phyloP scores from a whole-genome alignment of 2,113 vertebrate species.

The Ammodytes marinus region DNA sequence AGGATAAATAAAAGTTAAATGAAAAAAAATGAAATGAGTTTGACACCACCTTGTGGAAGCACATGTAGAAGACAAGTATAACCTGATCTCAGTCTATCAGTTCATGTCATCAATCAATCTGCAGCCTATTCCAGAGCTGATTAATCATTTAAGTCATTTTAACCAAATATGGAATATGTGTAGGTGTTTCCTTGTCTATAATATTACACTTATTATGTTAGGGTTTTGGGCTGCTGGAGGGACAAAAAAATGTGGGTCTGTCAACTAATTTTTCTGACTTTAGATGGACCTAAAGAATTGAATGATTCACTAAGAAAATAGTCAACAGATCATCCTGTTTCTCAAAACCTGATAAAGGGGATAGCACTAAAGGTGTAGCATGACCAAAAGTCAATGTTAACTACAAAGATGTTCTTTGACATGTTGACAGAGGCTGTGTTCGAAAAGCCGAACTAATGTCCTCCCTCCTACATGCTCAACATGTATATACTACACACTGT shows the following conservation, averaged over 20 bases:
- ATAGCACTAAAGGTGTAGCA: neutral
- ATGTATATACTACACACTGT: too few species aligned
- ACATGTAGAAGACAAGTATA: neutral
- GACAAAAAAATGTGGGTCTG: neutral
- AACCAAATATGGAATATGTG: neutral
- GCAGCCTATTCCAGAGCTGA: too few species aligned
- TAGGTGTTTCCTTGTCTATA: neutral
- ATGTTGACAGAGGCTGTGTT: conserved; percentile 22
- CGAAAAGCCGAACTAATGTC: too few species aligned
- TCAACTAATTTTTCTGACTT: neutral
- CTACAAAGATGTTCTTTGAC: neutral
- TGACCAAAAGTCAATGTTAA: neutral
- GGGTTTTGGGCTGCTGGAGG: too few species aligned
- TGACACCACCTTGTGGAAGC: conserved; percentile 29
- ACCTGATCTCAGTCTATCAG: neutral
- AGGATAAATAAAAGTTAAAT: too few species aligned
- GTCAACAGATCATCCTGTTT: neutral
- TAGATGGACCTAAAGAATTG: neutral
- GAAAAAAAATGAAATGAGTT: too few species aligned
- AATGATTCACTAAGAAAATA: neutral
- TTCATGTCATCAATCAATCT: too few species aligned
- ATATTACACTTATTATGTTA: neutral
- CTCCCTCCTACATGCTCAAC: too few species aligned
- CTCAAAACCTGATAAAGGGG: neutral
- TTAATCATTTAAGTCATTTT: neutral